Conservation (phyloP, 2,888 invertebrate genomes). For the Desoria tigrina region DNA sequence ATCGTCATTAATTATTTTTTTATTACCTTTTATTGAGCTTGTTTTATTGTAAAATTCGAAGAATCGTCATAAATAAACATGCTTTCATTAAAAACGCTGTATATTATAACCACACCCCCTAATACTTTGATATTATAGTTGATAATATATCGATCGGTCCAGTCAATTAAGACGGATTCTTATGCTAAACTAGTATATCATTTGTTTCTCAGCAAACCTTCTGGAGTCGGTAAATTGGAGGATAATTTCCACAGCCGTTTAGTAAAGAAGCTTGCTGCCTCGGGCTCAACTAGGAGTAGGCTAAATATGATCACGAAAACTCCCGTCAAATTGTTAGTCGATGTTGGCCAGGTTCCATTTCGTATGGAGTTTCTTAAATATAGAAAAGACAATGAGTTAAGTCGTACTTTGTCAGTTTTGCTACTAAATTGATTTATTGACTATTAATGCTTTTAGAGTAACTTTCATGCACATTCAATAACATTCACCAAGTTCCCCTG, state of each 20-base stretch:
- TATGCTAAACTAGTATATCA: no score
- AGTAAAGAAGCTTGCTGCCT: conserved; percentile 54
- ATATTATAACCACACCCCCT: no score
- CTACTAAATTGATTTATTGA: no score
- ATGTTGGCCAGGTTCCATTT: conserved; percentile 60
- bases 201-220: conserved; percentile 17
- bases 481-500: no score
- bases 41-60: neutral
- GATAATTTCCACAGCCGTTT: conserved; percentile 54
- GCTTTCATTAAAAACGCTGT: no score
- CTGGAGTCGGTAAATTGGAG: conserved; percentile 51
- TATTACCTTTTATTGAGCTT: neutral
- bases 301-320: conserved; percentile 56
- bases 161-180: no score
- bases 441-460: no score
- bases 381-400: neutral
- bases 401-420: neutral
- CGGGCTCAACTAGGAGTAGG: conserved; percentile 56
- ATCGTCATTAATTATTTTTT: conserved; percentile 17
- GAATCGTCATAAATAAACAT: neutral
- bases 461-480: no score
- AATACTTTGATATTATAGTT: no score
- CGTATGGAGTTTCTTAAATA: conserved; percentile 58
- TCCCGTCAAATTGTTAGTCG: conserved; percentile 58
- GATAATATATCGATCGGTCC: no score